Evolutionary conservation across 2,113 vertebrate genomes (phyloP).

Genomic region (Dendropsophus ebraccatus): DNA sequence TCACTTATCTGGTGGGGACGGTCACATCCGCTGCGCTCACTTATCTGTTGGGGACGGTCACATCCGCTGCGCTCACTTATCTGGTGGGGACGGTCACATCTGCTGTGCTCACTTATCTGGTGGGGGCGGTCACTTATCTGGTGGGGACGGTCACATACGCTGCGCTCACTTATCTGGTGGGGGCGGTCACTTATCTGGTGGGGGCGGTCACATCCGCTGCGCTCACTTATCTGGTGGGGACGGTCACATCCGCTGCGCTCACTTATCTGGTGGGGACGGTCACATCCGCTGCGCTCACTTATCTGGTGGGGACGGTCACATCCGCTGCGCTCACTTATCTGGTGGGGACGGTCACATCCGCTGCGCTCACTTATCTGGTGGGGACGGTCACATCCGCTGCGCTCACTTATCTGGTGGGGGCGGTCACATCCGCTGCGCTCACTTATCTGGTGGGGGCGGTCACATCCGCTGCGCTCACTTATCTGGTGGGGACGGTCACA

Average conservation of each 20-base stretch:
- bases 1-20: slow-evolving; percentile 25
- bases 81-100: slow-evolving; percentile 4
- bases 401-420: slow-evolving; percentile 41
- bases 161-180: slow-evolving; percentile 53
- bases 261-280: slow-evolving; percentile 29
- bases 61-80: slow-evolving; percentile 44
- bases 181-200: no score
- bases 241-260: slow-evolving; percentile 28
- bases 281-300: slow-evolving; percentile 49
- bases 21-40: slow-evolving; percentile 43
- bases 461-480: slow-evolving; percentile 49
- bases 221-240: slow-evolving; percentile 42
- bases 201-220: slow-evolving; percentile 14
- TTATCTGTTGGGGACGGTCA: slow-evolving; percentile 34
- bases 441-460: slow-evolving; percentile 27
- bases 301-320: slow-evolving; percentile 13
- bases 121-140: no score
- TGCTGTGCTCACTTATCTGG: slow-evolving; percentile 52
- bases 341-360: slow-evolving; percentile 3
- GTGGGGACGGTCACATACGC: slow-evolving; percentile 1
- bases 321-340: slow-evolving; percentile 46
- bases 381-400: slow-evolving; percentile 16
- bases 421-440: slow-evolving; percentile 28
- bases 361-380: slow-evolving; percentile 50
- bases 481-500: slow-evolving; percentile 13